A percentile compares a stretch with the other conserved stretches of the same genome.
Conservation (phyloP, 2,797 vertebrate genomes). For the Gila robusta region DNA sequence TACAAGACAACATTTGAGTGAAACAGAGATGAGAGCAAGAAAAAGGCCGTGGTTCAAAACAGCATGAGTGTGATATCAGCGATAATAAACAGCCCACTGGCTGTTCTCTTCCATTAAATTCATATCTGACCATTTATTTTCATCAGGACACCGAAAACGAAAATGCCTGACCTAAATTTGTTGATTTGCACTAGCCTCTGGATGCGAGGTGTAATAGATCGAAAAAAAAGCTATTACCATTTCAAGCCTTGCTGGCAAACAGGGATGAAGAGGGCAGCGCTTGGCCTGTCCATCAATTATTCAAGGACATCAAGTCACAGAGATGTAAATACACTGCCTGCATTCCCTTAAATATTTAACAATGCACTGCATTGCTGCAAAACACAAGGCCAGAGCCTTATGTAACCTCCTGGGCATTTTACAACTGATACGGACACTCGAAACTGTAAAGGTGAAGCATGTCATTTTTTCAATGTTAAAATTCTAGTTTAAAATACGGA, state of each 20-base stretch:
- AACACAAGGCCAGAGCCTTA: conserved; percentile 5
- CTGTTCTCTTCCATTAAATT: conserved; percentile 35
- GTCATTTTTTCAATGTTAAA: neutral
- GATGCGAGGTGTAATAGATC: conserved; percentile 24
- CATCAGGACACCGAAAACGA: conserved; percentile 32
- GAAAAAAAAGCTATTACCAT: conserved; percentile 50
- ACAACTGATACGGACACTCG: neutral
- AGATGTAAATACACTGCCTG: conserved; percentile 40
- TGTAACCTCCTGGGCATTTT: conserved; percentile 3
- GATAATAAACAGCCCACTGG: conserved; percentile 16
- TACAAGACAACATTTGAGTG: conserved; percentile 30
- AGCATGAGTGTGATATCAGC: conserved; percentile 6
- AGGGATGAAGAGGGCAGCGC: conserved; percentile 43
- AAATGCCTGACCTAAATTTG: conserved; percentile 33
- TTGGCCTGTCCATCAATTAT: conserved; percentile 52
- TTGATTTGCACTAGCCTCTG: conserved; percentile 34
- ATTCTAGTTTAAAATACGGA: neutral
- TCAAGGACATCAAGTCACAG: conserved; percentile 43
- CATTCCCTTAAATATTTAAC: conserved; percentile 34
- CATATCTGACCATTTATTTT: conserved; percentile 11
- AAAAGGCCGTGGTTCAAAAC: neutral
- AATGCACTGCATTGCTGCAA: neutral
- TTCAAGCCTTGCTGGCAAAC: conserved; percentile 29
- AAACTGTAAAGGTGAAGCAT: neutral
- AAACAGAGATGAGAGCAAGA: conserved; percentile 38